A percentile compares a stretch with the other conserved stretches of the same genome.
Evolutionary conservation across 1,140 invertebrate genomes (phyloP).

Genomic region (Samia ricini): DNA sequence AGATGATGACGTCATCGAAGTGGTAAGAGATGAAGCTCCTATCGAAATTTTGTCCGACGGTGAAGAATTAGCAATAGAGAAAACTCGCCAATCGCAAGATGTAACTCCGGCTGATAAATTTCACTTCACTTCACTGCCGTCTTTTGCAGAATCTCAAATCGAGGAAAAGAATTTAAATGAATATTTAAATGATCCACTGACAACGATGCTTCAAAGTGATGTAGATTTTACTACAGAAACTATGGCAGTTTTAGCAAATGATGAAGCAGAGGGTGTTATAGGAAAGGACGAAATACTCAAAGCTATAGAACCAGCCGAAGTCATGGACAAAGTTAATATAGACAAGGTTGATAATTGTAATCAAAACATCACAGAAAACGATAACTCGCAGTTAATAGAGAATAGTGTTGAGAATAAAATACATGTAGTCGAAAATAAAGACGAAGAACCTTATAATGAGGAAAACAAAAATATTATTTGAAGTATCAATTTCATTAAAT

Average conservation of each 20-base stretch:
- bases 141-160: neutral
- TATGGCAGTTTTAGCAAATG: neutral
- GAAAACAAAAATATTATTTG: neutral
- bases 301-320: neutral
- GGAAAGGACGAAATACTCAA: neutral
- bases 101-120: slow-evolving; percentile 22
- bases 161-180: slow-evolving; percentile 8
- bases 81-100: slow-evolving; percentile 20
- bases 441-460: neutral
- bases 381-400: neutral
- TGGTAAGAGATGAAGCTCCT: slow-evolving; percentile 65
- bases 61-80: slow-evolving; percentile 54
- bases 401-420: neutral
- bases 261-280: neutral
- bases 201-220: slow-evolving; percentile 1
- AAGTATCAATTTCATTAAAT: no score
- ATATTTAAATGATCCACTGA: slow-evolving; percentile 6
- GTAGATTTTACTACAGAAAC: neutral
- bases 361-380: neutral
- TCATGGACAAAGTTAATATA: neutral
- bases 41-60: slow-evolving; percentile 69
- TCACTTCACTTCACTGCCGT: slow-evolving; percentile 27
- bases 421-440: neutral
- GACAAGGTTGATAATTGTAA: neutral
- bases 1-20: slow-evolving; percentile 71